Conservation (phyloP, 2,888 invertebrate genomes). For the Epinotia demarniana region DNA sequence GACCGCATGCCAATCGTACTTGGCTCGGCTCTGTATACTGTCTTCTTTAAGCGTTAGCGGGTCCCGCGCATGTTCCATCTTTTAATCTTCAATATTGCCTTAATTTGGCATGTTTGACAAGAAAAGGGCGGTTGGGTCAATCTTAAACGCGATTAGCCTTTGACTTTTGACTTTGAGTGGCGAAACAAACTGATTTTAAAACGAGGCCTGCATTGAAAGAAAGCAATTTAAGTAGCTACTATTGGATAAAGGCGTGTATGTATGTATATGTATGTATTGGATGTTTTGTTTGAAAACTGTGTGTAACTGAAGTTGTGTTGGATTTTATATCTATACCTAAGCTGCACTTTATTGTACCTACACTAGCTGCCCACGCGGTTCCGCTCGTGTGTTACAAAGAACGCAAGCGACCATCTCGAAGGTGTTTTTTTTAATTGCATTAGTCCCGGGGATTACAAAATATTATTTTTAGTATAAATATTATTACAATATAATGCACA, state of each 20-base stretch:
- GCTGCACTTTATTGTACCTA: too few relatives aligned
- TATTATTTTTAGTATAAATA: too few relatives aligned
- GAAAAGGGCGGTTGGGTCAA: conserved; percentile 62
- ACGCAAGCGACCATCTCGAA: too few relatives aligned
- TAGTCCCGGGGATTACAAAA: too few relatives aligned
- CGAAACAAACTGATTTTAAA: conserved; percentile 45
- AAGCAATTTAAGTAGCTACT: neutral
- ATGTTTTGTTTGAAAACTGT: neutral
- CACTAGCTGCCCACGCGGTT: too few relatives aligned
- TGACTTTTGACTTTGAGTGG: conserved; percentile 53
- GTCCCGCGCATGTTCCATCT: conserved; percentile 47
- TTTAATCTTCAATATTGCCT: conserved; percentile 63
- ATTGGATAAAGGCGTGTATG: too few relatives aligned
- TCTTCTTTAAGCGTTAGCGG: conserved; percentile 48
- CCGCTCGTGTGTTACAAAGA: too few relatives aligned
- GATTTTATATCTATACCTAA: neutral
- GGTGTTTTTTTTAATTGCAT: too few relatives aligned
- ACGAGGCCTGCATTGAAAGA: conserved; percentile 2
- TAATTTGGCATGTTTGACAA: conserved; percentile 64
- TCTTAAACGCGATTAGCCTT: conserved; percentile 54
- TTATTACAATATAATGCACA: too few relatives aligned
- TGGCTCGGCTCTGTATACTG: too few relatives aligned
- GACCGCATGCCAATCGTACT: too few relatives aligned
- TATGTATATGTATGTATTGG: too few relatives aligned
- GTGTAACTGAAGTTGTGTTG: neutral